A percentile compares a stretch with the other conserved stretches of the same genome.
Conservation (phyloP, 2,888 invertebrate species). For the Drosophila neutralis region DNA sequence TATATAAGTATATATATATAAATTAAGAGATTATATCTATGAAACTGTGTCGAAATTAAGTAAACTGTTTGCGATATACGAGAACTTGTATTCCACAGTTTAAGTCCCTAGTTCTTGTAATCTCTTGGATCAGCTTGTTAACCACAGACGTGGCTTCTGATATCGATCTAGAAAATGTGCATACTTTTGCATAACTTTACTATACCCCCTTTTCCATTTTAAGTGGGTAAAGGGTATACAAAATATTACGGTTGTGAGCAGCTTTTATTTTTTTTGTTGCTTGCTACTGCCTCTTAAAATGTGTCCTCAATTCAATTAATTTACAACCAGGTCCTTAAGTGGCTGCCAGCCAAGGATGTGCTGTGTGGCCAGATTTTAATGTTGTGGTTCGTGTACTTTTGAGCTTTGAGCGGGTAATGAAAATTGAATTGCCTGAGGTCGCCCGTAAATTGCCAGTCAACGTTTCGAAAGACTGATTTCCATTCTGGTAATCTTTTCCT, state of each 20-base stretch:
- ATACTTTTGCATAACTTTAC: not conserved
- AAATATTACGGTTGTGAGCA: conserved; percentile 47
- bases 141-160: not conserved
- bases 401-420: conserved; percentile 55
- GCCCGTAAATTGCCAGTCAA: conserved; percentile 44
- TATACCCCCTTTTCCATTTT: not conserved
- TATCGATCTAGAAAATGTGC: not conserved
- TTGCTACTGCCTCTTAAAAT: conserved; percentile 11
- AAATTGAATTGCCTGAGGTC: conserved; percentile 71
- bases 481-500: conserved; percentile 16
- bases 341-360: conserved; percentile 49
- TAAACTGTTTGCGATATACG: not conserved
- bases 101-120: not conserved
- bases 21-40: not conserved
- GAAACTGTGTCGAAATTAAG: not conserved
- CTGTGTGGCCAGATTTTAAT: conserved; percentile 67
- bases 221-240: conserved; percentile 35
- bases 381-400: conserved; percentile 49
- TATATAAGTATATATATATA: not conserved
- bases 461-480: conserved; percentile 22
- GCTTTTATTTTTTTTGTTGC: conserved; percentile 7
- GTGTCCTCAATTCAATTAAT: conserved; percentile 73
- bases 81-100: not conserved
- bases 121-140: not conserved
- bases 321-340: conserved; percentile 51